These are phyloP conservation scores for Clarias gariepinus DNA, from an alignment of 2,113 vertebrate genomes.

Conservation along the genomic window DNA sequence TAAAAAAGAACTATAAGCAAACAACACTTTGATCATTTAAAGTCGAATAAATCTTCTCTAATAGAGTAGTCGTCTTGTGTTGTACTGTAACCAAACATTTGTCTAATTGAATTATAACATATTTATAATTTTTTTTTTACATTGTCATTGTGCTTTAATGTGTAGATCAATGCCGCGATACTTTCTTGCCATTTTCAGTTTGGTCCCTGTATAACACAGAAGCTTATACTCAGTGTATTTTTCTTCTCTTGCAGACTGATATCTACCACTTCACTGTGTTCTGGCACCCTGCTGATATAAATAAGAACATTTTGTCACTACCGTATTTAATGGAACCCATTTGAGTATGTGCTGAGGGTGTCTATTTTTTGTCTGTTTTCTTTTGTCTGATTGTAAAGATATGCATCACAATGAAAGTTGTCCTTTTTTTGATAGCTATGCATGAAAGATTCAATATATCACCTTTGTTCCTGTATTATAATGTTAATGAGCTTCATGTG, in stretches of 20 bases:
- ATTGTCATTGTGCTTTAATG: constrained; percentile 4
- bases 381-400: constrained; percentile 26
- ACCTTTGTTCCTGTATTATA: constrained; percentile 16
- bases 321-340: constrained; percentile 60
- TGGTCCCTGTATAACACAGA: constrained; percentile 25
- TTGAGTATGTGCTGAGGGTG: constrained; percentile 42
- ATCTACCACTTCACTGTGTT: constrained; percentile 54
- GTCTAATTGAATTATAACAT: background rate
- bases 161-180: background rate
- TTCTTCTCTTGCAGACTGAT: constrained; percentile 51
- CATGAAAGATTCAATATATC: constrained; percentile 30
- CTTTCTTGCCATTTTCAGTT: constrained; percentile 41
- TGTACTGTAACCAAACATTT: background rate
- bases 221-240: constrained; percentile 8
- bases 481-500: constrained; percentile 14
- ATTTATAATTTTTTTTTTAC: background rate
- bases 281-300: constrained; percentile 63
- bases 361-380: constrained; percentile 39
- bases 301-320: constrained; percentile 66
- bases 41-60: background rate
- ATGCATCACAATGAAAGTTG: constrained; percentile 20
- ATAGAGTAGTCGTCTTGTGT: background rate
- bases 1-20: background rate
- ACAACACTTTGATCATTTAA: background rate
- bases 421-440: constrained; percentile 7